These are phyloP conservation scores for Catharus fuscescens DNA, from an alignment of 2,113 vertebrate species.

Conservation along the genomic window DNA sequence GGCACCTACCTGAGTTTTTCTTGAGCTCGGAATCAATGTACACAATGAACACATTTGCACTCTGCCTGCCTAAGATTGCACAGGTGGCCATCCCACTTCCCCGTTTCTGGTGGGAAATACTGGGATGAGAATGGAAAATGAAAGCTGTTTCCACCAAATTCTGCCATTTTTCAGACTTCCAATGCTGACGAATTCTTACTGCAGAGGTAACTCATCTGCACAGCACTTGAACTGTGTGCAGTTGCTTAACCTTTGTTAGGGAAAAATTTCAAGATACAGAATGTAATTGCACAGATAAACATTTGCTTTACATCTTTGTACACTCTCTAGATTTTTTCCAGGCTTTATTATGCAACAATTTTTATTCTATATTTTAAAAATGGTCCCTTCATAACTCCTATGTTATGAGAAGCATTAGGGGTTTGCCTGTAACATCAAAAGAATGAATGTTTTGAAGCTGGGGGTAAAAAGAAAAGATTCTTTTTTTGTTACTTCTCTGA, in stretches of 20 bases:
- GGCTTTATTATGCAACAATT: neutral
- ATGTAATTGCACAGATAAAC: neutral
- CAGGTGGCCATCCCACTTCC: neutral
- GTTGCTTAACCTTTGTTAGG: neutral
- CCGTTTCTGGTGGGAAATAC: neutral
- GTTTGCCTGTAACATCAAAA: neutral
- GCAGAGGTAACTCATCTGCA: neutral
- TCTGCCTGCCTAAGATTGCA: neutral
- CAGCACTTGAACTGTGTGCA: rapidly evolving
- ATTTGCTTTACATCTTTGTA: neutral
- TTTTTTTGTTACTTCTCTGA: neutral
- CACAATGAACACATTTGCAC: neutral
- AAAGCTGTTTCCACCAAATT: neutral
- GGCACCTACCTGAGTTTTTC: neutral
- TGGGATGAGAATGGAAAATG: neutral
- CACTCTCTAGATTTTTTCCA: neutral
- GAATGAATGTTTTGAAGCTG: neutral
- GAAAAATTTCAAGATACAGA: neutral
- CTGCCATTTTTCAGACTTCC: neutral
- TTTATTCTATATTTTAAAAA: neutral
- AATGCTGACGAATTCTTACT: neutral
- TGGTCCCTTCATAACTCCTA: neutral
- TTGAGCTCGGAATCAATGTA: neutral
- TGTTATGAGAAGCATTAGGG: neutral
- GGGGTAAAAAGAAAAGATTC: rapidly evolving